Evolutionary conservation across 1,140 invertebrate species (phyloP), one percentile per base, ranked within the genome.

Genomic region (Zaprionus tsacasi): DNA sequence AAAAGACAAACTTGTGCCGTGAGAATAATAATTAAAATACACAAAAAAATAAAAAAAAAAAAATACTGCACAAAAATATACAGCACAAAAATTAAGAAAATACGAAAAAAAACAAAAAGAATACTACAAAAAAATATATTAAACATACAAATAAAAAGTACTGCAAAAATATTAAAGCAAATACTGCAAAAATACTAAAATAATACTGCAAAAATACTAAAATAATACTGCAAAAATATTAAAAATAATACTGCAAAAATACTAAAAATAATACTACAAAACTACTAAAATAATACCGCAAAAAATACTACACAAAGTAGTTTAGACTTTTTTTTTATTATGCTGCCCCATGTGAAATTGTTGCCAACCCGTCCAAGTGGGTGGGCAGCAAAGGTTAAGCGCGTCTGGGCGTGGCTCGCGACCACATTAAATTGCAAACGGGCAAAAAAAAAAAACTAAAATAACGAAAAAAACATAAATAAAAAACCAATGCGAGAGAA

Each of bases 1-100:
- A 76, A 65, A 73, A 70, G 45, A 25, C 67, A 56, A 78, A 59
- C 63, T 50, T 50, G 70, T 43, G 83, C 75, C 81, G 85, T 89
- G 85, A 89, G 85, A 89, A 89, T 89, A 79, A 79, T 89, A 88
- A 89, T 89, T 81, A 56, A 76, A 77, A 48, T 48, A 13, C 10
- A 48, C 15, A 48, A 10, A 21, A 48, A 21, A 17, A n/a, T 0
- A 40, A 12, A 40, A 40, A n/a, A 40, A 40, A 40, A 40, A 40
- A 40, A 3, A 40, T 13, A 40, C 33, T 10, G 10, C 33, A 35
- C 33, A 35, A 35, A 35, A 35, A 35, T 8, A 35, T 0, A 35
- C 1, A 30, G 6, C 3, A 30, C n/a, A n/a, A n/a, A n/a, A 30
- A 30, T 30, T n/a, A n/a, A n/a, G n/a, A n/a, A n/a, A 30, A 30